These are phyloP conservation scores for Antheraea pernyi DNA, from an alignment of 1,140 invertebrate genomes.

Conservation along the genomic window DNA sequence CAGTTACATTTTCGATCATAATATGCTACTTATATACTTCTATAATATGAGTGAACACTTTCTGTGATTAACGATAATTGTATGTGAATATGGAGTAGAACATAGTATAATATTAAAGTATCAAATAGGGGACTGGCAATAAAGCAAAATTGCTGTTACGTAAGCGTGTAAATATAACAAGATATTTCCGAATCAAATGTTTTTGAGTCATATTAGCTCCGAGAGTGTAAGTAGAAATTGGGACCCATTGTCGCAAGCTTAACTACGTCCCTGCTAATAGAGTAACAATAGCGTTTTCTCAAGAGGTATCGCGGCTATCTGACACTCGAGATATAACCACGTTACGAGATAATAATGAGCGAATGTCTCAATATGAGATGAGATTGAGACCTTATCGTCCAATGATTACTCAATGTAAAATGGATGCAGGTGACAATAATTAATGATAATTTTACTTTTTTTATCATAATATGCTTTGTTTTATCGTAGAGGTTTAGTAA, in stretches of 20 bases:
- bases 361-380: constrained; percentile 33
- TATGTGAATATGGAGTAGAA: no score
- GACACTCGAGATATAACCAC: constrained; percentile 24
- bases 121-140: no score
- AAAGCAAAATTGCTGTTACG: no score
- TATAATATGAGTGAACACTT: no score
- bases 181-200: no score
- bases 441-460: not conserved
- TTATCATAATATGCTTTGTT: not conserved
- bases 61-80: no score
- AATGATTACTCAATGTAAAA: constrained; percentile 7
- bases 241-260: not conserved
- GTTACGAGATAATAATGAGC: constrained; percentile 35
- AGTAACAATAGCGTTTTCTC: constrained; percentile 8
- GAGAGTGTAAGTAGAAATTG: not conserved
- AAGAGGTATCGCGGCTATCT: constrained; percentile 18
- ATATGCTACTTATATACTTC: no score
- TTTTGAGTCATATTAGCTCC: not conserved
- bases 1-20: no score
- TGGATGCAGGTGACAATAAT: not conserved
- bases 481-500: not conserved
- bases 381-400: constrained; percentile 25
- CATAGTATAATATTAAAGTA: no score
- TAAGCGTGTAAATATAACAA: no score
- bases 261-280: constrained; percentile 2